A percentile compares a stretch with the other conserved stretches of the same genome.
Conservation (phyloP, 2,797 vertebrate genomes). For the Odontamblyopus rebecca region DNA sequence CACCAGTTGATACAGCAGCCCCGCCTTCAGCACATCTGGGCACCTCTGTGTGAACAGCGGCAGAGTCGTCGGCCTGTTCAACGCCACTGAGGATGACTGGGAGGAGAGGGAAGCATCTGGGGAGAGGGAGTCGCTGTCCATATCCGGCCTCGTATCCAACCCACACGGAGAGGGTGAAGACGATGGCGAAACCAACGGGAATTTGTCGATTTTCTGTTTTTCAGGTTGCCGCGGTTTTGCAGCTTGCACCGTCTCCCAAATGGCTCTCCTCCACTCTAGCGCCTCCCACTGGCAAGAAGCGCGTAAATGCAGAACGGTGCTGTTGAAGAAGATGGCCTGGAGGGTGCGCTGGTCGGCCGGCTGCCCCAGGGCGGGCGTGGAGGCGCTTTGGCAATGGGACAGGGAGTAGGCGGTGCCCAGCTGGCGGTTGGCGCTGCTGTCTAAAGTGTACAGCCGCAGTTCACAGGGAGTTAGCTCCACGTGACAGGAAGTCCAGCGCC, state of each 20-base stretch:
- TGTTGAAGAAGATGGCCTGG: conserved; percentile 88
- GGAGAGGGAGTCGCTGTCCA: conserved; percentile 45
- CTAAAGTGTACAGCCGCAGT: conserved; percentile 86
- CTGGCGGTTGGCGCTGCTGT: conserved; percentile 90
- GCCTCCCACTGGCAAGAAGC: conserved; percentile 89
- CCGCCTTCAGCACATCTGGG: conserved; percentile 86
- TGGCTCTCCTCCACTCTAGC: conserved; percentile 88
- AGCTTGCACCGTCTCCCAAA: conserved; percentile 86
- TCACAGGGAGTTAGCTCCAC: conserved; percentile 90
- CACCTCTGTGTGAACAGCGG: conserved; percentile 80
- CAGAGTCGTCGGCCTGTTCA: conserved; percentile 76
- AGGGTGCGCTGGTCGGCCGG: conserved; percentile 83
- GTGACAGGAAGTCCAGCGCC: conserved; percentile 88
- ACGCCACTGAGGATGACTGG: conserved; percentile 29
- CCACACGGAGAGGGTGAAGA: conserved; percentile 45
- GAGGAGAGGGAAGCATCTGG: conserved; percentile 22
- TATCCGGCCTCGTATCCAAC: conserved; percentile 56
- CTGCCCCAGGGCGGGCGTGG: conserved; percentile 69
- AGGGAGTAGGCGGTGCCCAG: conserved; percentile 86
- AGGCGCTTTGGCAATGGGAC: conserved; percentile 89
- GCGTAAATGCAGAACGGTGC: conserved; percentile 88
- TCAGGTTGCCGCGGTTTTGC: conserved; percentile 69
- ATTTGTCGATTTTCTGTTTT: conserved; percentile 51
- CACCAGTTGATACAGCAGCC: conserved; percentile 86
- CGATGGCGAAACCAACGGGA: conserved; percentile 52